Evolutionary conservation across 2,888 invertebrate species (phyloP).

Genomic region (Ophioninae sp.): DNA sequence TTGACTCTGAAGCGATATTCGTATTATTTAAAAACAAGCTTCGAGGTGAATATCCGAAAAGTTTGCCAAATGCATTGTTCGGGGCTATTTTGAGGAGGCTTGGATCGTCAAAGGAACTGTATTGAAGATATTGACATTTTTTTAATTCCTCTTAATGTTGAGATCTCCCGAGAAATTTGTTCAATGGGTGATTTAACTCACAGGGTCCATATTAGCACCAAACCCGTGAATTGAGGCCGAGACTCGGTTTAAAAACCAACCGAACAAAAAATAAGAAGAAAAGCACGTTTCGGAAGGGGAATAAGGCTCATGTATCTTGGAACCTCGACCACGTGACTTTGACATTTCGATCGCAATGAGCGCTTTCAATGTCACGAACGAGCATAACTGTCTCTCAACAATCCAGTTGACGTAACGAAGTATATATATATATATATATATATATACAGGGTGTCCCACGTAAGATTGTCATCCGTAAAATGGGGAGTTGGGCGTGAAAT

Average conservation of each 20-base stretch:
- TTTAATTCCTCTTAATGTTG: too few relatives aligned
- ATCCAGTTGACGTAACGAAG: conserved; percentile 35
- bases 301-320: neutral
- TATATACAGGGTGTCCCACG: too few relatives aligned
- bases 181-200: neutral
- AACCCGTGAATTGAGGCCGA: neutral
- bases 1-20: neutral
- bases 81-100: too few relatives aligned
- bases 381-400: conserved; percentile 17
- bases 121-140: too few relatives aligned
- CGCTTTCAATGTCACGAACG: conserved; percentile 58
- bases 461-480: too few relatives aligned
- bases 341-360: conserved; percentile 15
- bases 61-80: too few relatives aligned
- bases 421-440: neutral
- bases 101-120: too few relatives aligned
- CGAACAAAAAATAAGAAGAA: neutral
- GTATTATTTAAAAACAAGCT: too few relatives aligned
- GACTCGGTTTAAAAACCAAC: neutral
- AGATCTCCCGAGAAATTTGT: neutral
- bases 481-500: too few relatives aligned
- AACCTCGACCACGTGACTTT: conserved; percentile 17
- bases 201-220: neutral
- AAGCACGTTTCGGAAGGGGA: neutral
- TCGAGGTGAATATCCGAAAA: too few relatives aligned